phyloP scores from a whole-genome alignment of 2,888 invertebrate species.

The Ophion slaviceki region DNA sequence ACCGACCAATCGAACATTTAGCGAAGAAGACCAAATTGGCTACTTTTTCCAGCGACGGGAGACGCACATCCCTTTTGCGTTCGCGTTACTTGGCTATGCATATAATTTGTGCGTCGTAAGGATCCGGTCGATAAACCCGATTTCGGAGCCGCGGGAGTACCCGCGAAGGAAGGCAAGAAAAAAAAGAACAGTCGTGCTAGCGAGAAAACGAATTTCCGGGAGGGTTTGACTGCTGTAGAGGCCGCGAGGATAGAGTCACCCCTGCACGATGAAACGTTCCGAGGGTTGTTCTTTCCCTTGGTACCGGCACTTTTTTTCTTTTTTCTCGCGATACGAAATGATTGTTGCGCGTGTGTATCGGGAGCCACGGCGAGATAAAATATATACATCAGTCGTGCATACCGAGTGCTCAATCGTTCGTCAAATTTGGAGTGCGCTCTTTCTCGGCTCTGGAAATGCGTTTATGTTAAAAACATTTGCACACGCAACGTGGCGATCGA shows the following conservation, averaged over 20 bases:
- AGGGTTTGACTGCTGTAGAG: constrained; percentile 15
- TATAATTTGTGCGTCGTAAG: constrained; percentile 63
- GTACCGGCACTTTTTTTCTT: constrained; percentile 32
- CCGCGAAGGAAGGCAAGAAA: constrained; percentile 31
- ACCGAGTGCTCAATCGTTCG: constrained; percentile 68
- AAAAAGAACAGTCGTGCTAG: constrained; percentile 22
- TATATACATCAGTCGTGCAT: constrained; percentile 56
- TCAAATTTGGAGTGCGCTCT: constrained; percentile 63
- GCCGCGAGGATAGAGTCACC: constrained; percentile 42
- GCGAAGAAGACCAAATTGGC: constrained; percentile 50
- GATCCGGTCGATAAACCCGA: constrained; percentile 65
- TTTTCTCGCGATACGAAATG: constrained; percentile 51
- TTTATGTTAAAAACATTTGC: background rate
- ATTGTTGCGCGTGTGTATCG: constrained; percentile 59
- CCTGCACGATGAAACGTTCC: constrained; percentile 33
- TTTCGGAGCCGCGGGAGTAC: constrained; percentile 50
- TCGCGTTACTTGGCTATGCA: constrained; percentile 47
- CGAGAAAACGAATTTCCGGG: constrained; percentile 60
- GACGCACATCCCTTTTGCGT: background rate
- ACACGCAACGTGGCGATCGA: constrained; percentile 24
- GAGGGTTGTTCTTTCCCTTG: constrained; percentile 39
- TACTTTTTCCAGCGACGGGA: constrained; percentile 27
- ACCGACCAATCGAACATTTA: constrained; percentile 48
- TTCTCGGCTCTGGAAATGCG: background rate
- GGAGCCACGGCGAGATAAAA: constrained; percentile 46